Evolutionary conservation across 2,797 vertebrate species (phyloP), one percentile per base, ranked within the genome.

Genomic region (Lagorchestes hirsutus): DNA sequence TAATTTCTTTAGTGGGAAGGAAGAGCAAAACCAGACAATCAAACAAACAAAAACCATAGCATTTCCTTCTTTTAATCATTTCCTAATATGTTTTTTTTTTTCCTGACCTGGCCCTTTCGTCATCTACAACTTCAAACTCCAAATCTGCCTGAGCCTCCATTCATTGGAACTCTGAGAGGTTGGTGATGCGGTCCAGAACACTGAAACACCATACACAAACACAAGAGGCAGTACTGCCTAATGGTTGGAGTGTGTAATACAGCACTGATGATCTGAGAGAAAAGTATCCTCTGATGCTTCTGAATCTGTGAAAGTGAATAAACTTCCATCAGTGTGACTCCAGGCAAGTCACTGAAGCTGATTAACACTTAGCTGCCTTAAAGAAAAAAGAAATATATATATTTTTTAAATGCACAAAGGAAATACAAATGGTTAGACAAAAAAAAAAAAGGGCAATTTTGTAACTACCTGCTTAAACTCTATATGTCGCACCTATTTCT

Each of bases 1-100:
- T 90, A n/a, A 92, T 58, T 59, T 93, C 54, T 67, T 94, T 87
- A 29, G 46, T 90, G 87, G 57, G 24, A 91, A 96, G 29, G 55
- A 91, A 96, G 55, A 87, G 56, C 18, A 90, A 22, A 52, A 4
- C 52, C 52, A 52, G 52, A 52, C 52, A 52, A 52, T 52, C 52
- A 52, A 52, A 52, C 52, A 52, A 52, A 52, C 52, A 52, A 55
- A 90, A 74, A 92, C 9, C 74, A 22, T 16, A 46, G 18, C 67
- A 0, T 91, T 58, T n/a, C 27, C 52, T 90, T 93, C 56, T 87
- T 12, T 92, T 56, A 62, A 56, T 92, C n/a, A 10, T 62, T 95
- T 94, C 27, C 31, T 90, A 28, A 82, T 2, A 40, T 6, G 52
- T 52, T 74, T 74, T n/a, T 18, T 2, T n/a, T 18, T 14, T 0